Evolutionary conservation across 2,797 vertebrate genomes (phyloP).

Genomic region (Smutsia gigantea): DNA sequence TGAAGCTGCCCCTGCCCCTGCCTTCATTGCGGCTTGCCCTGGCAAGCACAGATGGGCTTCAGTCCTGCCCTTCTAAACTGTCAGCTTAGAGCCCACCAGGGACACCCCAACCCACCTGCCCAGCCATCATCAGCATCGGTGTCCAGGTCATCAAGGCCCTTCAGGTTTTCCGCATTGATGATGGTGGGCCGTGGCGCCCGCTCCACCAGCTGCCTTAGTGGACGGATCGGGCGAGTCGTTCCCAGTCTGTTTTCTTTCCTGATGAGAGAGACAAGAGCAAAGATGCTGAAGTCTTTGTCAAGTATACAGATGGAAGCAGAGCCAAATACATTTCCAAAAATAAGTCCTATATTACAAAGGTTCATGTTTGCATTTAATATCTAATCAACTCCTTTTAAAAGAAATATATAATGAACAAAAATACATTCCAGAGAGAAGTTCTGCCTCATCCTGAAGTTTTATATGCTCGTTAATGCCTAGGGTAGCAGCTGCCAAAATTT

Average conservation of each 20-base stretch:
- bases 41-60: neutral
- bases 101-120: constrained; percentile 87
- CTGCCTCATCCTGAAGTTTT: too few relatives aligned
- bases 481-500: neutral
- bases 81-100: fast-evolving
- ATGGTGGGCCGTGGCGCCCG: constrained; percentile 93
- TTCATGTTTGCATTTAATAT: neutral
- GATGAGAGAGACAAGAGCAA: neutral
- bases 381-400: neutral
- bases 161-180: constrained; percentile 97
- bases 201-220: constrained; percentile 91
- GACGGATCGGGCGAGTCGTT: constrained; percentile 88
- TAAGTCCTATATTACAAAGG: neutral
- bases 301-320: neutral
- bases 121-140: constrained; percentile 96
- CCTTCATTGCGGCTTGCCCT: too few relatives aligned
- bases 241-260: constrained; percentile 92
- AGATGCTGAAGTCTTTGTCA: neutral
- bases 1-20: neutral
- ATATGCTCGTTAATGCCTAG: fast-evolving
- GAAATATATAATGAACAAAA: neutral
- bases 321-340: neutral
- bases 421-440: neutral
- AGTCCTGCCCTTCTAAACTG: neutral
- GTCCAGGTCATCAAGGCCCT: constrained; percentile 97